A percentile compares a stretch with the other conserved stretches of the same genome.
phyloP scores from a whole-genome alignment of 2,113 vertebrate species.

The Bombycilla garrulus region DNA sequence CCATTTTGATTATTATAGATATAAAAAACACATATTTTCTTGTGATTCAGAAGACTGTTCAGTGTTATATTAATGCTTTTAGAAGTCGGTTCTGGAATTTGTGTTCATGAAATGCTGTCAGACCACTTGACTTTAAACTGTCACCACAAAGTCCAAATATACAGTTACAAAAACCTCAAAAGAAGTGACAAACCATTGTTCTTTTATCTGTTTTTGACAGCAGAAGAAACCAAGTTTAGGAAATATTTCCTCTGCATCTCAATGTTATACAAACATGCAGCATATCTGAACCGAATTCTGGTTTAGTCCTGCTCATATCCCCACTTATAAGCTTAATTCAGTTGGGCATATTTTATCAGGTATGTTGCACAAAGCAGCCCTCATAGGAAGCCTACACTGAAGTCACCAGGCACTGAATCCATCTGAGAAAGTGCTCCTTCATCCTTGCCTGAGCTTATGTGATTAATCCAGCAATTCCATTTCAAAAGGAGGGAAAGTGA shows the following conservation, averaged over 20 bases:
- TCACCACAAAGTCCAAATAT: not conserved
- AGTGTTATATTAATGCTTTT: not conserved
- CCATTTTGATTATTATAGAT: not conserved
- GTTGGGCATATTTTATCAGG: not conserved
- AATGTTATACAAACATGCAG: not conserved
- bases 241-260: not conserved
- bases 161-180: not conserved
- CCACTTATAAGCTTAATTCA: not conserved
- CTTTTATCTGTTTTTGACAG: not conserved
- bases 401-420: not conserved
- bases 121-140: conserved; percentile 7
- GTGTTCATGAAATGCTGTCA: not conserved
- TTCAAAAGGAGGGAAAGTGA: not conserved
- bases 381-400: not conserved
- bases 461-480: not conserved
- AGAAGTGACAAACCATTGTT: not conserved
- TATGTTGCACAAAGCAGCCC: not conserved
- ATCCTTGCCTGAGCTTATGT: not conserved
- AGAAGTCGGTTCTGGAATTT: not conserved
- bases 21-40: not conserved
- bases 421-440: not conserved
- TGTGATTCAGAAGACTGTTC: not conserved
- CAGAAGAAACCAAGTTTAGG: not conserved
- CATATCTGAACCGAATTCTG: not conserved
- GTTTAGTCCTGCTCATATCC: not conserved